Percentiles rank a stretch among this genome's conserved stretches.
These are phyloP conservation scores for Pachycephala philippinensis DNA, from an alignment of 2,113 vertebrate species.

Conservation along the genomic window DNA sequence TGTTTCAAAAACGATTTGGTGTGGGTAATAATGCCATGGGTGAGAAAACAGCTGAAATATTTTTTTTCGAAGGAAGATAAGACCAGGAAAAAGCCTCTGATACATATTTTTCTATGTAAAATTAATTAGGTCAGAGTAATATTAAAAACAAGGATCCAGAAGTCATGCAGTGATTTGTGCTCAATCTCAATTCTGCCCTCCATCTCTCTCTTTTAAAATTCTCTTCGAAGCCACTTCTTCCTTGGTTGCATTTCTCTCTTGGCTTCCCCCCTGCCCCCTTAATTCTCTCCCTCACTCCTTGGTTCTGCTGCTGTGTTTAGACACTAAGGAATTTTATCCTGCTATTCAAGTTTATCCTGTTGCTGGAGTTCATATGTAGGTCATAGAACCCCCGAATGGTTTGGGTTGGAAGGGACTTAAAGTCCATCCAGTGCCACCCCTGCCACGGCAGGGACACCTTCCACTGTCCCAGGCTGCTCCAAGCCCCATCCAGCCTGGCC, in stretches of 20 bases:
- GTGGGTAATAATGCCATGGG: neutral
- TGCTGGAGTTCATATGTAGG: neutral
- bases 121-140: conserved; percentile 27
- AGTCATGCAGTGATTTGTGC: conserved; percentile 48
- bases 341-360: neutral
- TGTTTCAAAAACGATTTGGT: neutral
- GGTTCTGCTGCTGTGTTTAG: neutral
- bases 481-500: neutral
- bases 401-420: neutral
- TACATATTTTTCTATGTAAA: neutral
- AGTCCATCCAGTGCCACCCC: neutral
- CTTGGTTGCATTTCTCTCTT: neutral
- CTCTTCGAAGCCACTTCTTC: neutral
- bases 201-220: neutral
- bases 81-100: neutral
- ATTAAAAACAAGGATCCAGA: neutral
- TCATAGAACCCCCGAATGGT: neutral
- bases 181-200: conserved; percentile 1
- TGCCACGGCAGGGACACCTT: neutral
- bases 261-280: neutral
- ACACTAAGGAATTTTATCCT: neutral
- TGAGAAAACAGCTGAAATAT: neutral
- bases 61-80: neutral
- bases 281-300: neutral
- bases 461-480: neutral